Percentiles rank a stretch among this genome's conserved stretches.
phyloP scores from a whole-genome alignment of 2,888 invertebrate species.

The Eristalinus sepulchralis region DNA sequence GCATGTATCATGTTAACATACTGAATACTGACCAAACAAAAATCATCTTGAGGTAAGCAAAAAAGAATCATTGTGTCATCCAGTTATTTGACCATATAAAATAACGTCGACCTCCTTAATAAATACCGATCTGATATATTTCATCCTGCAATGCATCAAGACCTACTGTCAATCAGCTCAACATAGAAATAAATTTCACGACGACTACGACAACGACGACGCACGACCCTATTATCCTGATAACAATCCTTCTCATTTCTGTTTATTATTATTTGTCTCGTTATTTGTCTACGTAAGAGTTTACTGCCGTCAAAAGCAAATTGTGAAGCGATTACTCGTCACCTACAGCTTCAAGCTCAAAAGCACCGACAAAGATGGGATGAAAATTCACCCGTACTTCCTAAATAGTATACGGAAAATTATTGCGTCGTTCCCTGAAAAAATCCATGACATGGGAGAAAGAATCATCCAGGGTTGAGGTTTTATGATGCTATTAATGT shows the following conservation, averaged over 20 bases:
- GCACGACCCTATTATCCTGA: no score
- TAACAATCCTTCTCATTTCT: not conserved
- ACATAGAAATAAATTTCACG: no score
- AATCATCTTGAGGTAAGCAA: no score
- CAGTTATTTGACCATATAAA: no score
- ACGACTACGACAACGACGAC: no score
- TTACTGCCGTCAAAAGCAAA: conserved; percentile 52
- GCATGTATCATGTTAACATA: no score
- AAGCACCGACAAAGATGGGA: not conserved
- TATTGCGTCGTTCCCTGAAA: conserved; percentile 11
- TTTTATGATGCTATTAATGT: conserved; percentile 60
- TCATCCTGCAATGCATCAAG: no score
- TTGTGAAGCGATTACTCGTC: conserved; percentile 60
- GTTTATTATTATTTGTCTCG: conserved; percentile 22
- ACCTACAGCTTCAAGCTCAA: conserved; percentile 1
- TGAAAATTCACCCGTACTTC: conserved; percentile 1
- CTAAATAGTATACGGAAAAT: conserved; percentile 1
- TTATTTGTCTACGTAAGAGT: conserved; percentile 22
- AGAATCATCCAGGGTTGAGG: conserved; percentile 43
- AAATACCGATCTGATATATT: no score
- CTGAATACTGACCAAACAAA: no score
- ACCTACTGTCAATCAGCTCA: no score
- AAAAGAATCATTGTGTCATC: no score
- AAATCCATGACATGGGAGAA: conserved; percentile 21
- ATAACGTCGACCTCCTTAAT: no score